Base-by-base conservation (phyloP, 2,797 vertebrate genomes). In the Melanotaenia trifasciata region DNA sequence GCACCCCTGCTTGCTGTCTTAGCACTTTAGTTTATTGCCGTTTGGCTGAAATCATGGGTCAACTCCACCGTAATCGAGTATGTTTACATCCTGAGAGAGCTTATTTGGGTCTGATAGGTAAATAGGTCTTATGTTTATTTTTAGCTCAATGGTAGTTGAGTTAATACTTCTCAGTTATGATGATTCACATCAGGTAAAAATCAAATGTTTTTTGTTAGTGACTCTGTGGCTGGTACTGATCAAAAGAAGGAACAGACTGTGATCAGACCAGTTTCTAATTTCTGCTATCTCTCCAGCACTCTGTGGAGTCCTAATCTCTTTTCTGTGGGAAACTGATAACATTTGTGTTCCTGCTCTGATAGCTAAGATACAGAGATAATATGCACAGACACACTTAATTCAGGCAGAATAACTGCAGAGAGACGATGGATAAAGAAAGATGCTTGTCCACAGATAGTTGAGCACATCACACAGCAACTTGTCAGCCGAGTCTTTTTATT, bases 11-110 rank as follows among this genome's bases (percentile, higher is more conserved):
- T 62, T 87, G 71, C 77, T 70, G 74, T 64, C 61, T 68, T 59
- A 65, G 78, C 89, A 85, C 70, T 84, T 86, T 54, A 54, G 50
- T 66, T 80, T 76, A 84, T 81, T 83, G 35, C 74, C 58, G 66
- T 61, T n/a, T 71, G 67, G 72, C 28, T n/a, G 70, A 65, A 72
- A 64, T 65, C 30, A 11, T 16, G 59, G 74, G 67, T 32, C 45
- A 18, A 65, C 30, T 13, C 20, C 36, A 43, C 18, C 54, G 59
- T 26, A 14, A 43, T 1, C 54, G 67, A 56, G 51, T 45, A 50
- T 47, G 24, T 20, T 50, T 64, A 54, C 56, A 13, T 53, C 40
- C 22, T 1, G 13, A 38, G 18, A 30, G 38, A 2, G 12, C n/a
- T 26, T 1, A n/a, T 53, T 26, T 22, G 16, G 16, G 26, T 50